Conservation (phyloP, 2,888 invertebrate species). For the Phania funesta region DNA sequence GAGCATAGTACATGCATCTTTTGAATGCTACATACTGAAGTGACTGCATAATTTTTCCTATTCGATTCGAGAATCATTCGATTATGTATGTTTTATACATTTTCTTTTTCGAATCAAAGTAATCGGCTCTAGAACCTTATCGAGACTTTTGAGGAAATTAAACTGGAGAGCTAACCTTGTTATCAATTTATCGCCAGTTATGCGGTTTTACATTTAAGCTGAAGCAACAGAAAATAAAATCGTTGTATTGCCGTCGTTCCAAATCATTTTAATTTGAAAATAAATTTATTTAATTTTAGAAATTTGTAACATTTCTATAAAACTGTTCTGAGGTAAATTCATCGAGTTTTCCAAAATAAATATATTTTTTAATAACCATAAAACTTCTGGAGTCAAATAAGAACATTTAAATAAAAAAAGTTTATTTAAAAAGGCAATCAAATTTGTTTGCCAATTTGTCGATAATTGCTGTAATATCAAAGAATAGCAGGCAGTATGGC, state of each 20-base stretch:
- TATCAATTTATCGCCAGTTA: too few species aligned
- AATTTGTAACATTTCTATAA: slow-evolving; percentile 42
- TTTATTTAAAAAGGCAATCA: slow-evolving; percentile 70
- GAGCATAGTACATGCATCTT: too few species aligned
- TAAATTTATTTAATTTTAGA: too few species aligned
- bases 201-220: too few species aligned
- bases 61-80: too few species aligned
- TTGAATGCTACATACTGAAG: too few species aligned
- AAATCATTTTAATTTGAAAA: not conserved
- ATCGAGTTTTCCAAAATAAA: slow-evolving; percentile 38
- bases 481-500: slow-evolving; percentile 29
- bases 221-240: not conserved
- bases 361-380: slow-evolving; percentile 73
- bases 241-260: not conserved
- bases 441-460: slow-evolving; percentile 67
- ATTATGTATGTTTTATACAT: too few species aligned
- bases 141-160: too few species aligned
- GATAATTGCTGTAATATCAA: slow-evolving; percentile 65
- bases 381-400: slow-evolving; percentile 67
- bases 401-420: slow-evolving; percentile 71
- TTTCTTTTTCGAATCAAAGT: too few species aligned
- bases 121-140: too few species aligned
- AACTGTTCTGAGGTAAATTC: not conserved
- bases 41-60: too few species aligned
- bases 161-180: too few species aligned